These are phyloP conservation scores for Syritta pipiens DNA, from an alignment of 2,888 invertebrate species.

Conservation along the genomic window DNA sequence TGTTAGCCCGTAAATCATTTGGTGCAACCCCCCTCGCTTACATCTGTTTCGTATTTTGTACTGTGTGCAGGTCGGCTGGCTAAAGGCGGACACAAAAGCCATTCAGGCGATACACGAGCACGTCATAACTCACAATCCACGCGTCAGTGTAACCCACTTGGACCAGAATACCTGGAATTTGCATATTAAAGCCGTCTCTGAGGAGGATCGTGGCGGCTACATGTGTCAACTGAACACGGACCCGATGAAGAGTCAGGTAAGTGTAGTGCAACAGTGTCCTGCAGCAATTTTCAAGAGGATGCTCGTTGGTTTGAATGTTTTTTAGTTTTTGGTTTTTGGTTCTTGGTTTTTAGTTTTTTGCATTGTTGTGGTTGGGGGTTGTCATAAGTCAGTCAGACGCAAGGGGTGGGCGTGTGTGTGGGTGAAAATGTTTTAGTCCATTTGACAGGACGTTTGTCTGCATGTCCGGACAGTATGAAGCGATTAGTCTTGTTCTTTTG, in stretches of 20 bases:
- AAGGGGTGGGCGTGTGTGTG: not conserved
- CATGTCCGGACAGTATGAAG: conserved; percentile 37
- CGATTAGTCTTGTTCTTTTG: conserved; percentile 50
- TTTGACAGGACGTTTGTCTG: conserved; percentile 61
- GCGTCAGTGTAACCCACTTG: conserved; percentile 90
- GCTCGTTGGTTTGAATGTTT: not conserved
- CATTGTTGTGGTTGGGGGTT: conserved; percentile 30
- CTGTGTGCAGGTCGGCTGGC: conserved; percentile 90
- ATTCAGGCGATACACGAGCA: conserved; percentile 95
- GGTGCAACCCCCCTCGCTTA: conserved; percentile 17
- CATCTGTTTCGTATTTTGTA: conserved; percentile 63
- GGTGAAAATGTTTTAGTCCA: conserved; percentile 41
- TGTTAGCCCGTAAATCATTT: conserved; percentile 43
- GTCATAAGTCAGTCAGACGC: conserved; percentile 53
- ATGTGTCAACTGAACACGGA: conserved; percentile 98
- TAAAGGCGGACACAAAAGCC: conserved; percentile 94
- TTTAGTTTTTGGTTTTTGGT: not conserved
- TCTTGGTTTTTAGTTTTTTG: not conserved
- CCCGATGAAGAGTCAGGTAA: conserved; percentile 96
- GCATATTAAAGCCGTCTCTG: conserved; percentile 91
- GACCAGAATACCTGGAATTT: conserved; percentile 94
- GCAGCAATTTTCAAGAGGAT: not conserved
- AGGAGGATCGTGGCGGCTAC: conserved; percentile 93
- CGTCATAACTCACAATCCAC: conserved; percentile 94
- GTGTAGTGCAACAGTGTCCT: conserved; percentile 69